Evolutionary conservation across 2,888 invertebrate genomes (phyloP).

Genomic region (Tachina fera): DNA sequence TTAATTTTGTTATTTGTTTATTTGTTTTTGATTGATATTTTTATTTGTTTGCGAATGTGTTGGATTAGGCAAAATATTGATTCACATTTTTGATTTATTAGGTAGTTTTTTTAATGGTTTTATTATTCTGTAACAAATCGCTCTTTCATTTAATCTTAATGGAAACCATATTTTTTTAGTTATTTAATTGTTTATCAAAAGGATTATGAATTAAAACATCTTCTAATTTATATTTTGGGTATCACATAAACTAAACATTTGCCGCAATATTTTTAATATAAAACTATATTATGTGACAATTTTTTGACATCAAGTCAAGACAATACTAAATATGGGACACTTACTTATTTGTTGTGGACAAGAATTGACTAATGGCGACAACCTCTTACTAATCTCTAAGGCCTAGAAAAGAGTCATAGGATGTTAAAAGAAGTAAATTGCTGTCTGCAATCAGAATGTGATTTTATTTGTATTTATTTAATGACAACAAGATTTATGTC

Average conservation of each 20-base stretch:
- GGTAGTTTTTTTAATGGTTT: conserved; percentile 16
- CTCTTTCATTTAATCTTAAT: conserved; percentile 28
- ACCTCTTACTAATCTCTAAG: not conserved
- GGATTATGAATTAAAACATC: not conserved
- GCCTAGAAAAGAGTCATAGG: not conserved
- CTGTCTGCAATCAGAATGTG: not conserved
- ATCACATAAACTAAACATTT: conserved; percentile 51
- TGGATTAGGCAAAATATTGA: conserved; percentile 39
- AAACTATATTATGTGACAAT: no score
- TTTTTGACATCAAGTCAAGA: not conserved
- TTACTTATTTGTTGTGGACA: not conserved
- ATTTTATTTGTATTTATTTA: no score
- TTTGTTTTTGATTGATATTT: not conserved
- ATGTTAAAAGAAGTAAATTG: no score
- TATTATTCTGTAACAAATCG: conserved; percentile 34
- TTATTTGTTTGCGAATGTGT: not conserved
- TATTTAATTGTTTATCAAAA: not conserved
- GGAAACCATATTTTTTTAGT: conserved; percentile 48
- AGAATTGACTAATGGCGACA: not conserved
- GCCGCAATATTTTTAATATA: not conserved
- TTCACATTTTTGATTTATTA: conserved; percentile 44
- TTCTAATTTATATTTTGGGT: not conserved
- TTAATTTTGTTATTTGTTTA: conserved; percentile 10
- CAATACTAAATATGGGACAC: not conserved
- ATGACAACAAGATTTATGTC: no score